A percentile compares a stretch with the other conserved stretches of the same genome.
phyloP scores from a whole-genome alignment of 2,113 vertebrate species.

The Dasyprocta punctata region DNA sequence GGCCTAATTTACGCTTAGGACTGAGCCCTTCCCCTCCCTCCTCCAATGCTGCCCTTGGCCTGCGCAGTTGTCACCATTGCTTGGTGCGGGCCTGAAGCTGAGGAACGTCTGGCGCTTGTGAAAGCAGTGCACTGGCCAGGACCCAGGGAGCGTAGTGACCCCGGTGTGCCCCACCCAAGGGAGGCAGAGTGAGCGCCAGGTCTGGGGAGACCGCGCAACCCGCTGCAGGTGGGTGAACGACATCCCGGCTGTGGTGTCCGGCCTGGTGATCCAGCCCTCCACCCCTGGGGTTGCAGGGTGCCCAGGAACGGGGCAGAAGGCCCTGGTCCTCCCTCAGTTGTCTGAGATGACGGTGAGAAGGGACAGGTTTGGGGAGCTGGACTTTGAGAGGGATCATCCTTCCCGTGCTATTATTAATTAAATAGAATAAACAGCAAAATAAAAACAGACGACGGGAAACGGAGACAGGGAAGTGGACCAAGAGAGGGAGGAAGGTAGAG shows the following conservation, averaged over 20 bases:
- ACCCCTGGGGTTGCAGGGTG: fast-evolving
- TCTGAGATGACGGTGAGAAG: background rate
- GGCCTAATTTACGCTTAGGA: background rate
- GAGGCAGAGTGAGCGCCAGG: background rate
- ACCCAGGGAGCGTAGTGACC: background rate
- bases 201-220: background rate
- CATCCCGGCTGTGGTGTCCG: background rate
- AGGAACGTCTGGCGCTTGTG: background rate
- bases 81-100: background rate
- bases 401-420: background rate
- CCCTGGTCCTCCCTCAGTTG: background rate
- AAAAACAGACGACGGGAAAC: background rate
- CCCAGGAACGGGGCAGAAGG: background rate
- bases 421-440: background rate
- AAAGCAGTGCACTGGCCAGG: background rate
- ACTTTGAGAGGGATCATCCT: background rate
- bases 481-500: background rate
- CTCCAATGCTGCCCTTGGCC: background rate
- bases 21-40: background rate
- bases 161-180: background rate
- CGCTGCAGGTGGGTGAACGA: background rate
- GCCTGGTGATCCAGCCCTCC: too few species aligned
- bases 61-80: background rate
- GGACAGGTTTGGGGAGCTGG: background rate
- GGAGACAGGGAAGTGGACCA: background rate